Percentiles rank a stretch among this genome's conserved stretches.
Evolutionary conservation across 2,888 invertebrate genomes (phyloP).

Genomic region (Scaptomyza reducta): DNA sequence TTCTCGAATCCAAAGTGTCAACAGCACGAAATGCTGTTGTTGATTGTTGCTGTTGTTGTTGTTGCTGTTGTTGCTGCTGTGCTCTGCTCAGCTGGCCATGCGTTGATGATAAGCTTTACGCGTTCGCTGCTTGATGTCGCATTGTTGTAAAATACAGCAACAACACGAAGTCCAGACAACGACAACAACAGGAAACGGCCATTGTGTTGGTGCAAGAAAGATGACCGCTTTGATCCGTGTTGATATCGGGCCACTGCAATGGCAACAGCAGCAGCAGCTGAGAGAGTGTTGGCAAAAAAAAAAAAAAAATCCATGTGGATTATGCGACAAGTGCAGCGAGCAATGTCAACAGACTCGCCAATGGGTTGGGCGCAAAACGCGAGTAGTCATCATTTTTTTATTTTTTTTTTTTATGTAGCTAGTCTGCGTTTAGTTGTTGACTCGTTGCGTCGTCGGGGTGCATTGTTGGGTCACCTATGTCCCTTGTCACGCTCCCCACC

Average conservation of each 20-base stretch:
- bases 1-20: slow-evolving; percentile 82
- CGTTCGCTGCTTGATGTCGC: slow-evolving; percentile 73
- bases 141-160: slow-evolving; percentile 65
- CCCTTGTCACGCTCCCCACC: slow-evolving; percentile 23
- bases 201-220: slow-evolving; percentile 72
- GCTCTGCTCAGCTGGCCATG: slow-evolving; percentile 66
- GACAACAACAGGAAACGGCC: slow-evolving; percentile 62
- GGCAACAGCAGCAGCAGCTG: slow-evolving; percentile 42
- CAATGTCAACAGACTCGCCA: slow-evolving; percentile 55
- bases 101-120: slow-evolving; percentile 79
- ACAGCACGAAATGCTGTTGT: slow-evolving; percentile 80
- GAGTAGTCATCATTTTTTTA: slow-evolving; percentile 27
- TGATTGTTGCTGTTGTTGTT: slow-evolving; percentile 59
- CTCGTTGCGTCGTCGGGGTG: slow-evolving; percentile 33
- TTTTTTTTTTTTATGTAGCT: slow-evolving; percentile 9
- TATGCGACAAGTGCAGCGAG: slow-evolving; percentile 74
- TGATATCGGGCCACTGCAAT: slow-evolving; percentile 68
- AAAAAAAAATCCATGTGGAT: slow-evolving; percentile 63
- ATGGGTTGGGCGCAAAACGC: background rate
- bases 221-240: slow-evolving; percentile 79
- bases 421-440: slow-evolving; percentile 74
- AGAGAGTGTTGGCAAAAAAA: slow-evolving; percentile 19
- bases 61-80: slow-evolving; percentile 26
- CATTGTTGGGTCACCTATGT: slow-evolving; percentile 40
- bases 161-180: slow-evolving; percentile 16